phyloP scores from a whole-genome alignment of 2,113 vertebrate genomes.

The Bostrychus sinensis region DNA sequence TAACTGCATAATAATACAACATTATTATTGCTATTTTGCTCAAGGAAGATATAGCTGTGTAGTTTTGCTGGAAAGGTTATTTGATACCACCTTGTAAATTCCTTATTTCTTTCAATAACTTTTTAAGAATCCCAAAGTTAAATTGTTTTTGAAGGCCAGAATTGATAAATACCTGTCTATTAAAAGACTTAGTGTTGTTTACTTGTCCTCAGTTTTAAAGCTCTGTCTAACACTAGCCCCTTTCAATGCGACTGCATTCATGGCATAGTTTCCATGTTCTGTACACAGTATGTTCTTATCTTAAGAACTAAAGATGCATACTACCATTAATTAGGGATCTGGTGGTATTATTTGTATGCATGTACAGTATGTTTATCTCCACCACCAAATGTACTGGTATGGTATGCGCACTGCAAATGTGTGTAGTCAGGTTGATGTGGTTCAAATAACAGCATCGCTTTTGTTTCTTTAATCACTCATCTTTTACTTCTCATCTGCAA shows the following conservation, averaged over 20 bases:
- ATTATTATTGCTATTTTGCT: no score
- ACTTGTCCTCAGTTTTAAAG: slow-evolving; percentile 11
- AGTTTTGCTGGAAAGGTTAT: neutral
- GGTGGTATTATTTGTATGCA: neutral
- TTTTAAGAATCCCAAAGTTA: neutral
- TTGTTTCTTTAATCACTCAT: slow-evolving; percentile 30
- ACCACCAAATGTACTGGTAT: neutral
- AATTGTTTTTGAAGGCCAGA: neutral
- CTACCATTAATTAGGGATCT: neutral
- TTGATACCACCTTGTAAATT: neutral
- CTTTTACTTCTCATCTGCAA: slow-evolving; percentile 37
- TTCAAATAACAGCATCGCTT: slow-evolving; percentile 17
- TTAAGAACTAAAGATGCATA: neutral
- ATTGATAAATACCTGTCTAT: neutral
- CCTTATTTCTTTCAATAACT: no score
- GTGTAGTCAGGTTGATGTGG: neutral
- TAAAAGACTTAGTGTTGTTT: slow-evolving; percentile 20
- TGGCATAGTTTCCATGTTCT: slow-evolving; percentile 36
- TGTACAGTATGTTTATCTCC: neutral
- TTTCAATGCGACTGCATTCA: neutral
- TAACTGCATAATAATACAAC: no score
- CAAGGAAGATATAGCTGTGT: neutral
- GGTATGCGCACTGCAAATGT: neutral
- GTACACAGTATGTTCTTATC: slow-evolving; percentile 12
- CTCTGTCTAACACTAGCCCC: slow-evolving; percentile 19